phyloP scores from a whole-genome alignment of 2,797 vertebrate species.

The Tauraco hartlaubi region DNA sequence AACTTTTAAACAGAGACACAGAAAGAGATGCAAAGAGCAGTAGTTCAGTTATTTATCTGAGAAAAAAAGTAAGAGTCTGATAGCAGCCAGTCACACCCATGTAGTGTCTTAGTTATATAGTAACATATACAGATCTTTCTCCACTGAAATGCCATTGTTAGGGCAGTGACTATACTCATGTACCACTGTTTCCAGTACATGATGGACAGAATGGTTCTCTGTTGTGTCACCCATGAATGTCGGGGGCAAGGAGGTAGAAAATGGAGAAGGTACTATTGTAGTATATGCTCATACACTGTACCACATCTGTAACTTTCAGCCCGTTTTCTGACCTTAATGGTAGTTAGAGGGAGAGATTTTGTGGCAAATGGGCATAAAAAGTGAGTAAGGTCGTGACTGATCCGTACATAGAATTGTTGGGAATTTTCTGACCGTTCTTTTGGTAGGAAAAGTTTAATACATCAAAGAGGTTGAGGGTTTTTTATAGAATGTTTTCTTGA shows the following conservation, averaged over 20 bases:
- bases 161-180: background rate
- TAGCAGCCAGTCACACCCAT: background rate
- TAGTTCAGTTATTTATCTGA: background rate
- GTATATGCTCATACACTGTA: background rate
- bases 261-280: background rate
- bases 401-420: background rate
- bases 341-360: background rate
- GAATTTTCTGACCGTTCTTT: background rate
- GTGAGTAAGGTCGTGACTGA: background rate
- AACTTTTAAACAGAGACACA: background rate
- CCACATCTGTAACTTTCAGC: background rate
- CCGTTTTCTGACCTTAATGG: background rate
- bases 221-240: background rate
- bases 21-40: background rate
- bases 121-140: background rate
- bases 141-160: background rate
- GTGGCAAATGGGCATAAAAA: background rate
- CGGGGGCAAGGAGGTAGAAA: background rate
- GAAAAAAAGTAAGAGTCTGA: background rate
- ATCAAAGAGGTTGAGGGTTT: accelerated
- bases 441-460: background rate
- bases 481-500: background rate
- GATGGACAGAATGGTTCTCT: background rate
- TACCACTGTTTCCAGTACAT: background rate
- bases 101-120: background rate